Conservation (phyloP, 2,113 vertebrate species). For the Prunella fulvescens region DNA sequence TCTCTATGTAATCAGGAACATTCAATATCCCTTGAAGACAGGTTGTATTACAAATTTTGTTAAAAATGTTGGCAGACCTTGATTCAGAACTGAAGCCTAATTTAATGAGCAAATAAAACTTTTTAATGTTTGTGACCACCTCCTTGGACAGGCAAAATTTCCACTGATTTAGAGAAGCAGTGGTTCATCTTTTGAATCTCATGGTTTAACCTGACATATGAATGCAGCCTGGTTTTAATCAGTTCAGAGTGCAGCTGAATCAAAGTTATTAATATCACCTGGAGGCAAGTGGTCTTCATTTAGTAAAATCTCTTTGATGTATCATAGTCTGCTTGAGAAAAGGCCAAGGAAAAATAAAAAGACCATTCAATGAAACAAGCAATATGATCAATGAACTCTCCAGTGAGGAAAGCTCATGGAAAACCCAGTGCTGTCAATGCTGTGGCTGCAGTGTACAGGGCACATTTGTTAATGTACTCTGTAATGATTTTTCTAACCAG, state of each 20-base stretch:
- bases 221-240: neutral
- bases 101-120: neutral
- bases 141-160: neutral
- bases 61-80: neutral
- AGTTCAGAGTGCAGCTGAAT: neutral
- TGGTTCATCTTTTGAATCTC: neutral
- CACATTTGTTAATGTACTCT: neutral
- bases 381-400: neutral
- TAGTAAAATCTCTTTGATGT: neutral
- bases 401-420: neutral
- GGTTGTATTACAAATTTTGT: neutral
- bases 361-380: neutral
- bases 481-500: neutral
- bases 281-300: neutral
- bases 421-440: neutral
- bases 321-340: neutral
- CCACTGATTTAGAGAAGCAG: neutral
- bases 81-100: neutral
- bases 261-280: constrained; percentile 11
- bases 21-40: neutral
- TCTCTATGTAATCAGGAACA: neutral
- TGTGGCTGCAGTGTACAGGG: neutral
- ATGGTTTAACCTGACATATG: neutral
- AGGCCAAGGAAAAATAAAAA: neutral
- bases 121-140: neutral